Evolutionary conservation across 2,797 vertebrate species (phyloP).

Genomic region (Falco concolor): DNA sequence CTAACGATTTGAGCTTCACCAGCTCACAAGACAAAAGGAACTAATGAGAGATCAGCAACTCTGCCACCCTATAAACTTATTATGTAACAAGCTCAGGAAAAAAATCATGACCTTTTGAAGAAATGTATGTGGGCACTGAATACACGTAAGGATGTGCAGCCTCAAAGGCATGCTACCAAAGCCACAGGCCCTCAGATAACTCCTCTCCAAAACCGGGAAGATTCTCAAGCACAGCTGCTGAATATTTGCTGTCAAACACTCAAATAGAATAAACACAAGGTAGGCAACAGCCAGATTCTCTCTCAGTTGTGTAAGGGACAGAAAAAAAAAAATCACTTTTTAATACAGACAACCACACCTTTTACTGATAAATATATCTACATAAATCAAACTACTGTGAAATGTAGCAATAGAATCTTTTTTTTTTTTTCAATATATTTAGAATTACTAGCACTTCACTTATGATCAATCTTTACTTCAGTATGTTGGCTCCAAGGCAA

Average conservation of each 20-base stretch:
- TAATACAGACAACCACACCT: background rate
- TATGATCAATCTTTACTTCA: background rate
- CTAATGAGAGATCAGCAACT: background rate
- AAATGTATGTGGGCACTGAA: background rate
- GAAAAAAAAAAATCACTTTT: background rate
- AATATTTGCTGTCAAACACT: background rate
- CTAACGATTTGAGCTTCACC: background rate
- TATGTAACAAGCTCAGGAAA: background rate
- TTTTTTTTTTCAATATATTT: background rate
- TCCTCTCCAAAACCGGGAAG: background rate
- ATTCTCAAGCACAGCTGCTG: background rate
- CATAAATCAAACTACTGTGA: background rate
- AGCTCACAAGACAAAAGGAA: background rate
- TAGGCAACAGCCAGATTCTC: background rate
- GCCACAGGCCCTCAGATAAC: background rate
- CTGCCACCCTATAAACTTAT: background rate
- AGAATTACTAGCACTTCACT: background rate
- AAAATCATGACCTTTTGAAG: background rate
- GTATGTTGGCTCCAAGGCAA: background rate
- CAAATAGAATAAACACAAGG: background rate
- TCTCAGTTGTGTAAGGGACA: background rate
- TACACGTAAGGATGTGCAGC: background rate
- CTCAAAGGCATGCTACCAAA: background rate
- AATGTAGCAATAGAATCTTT: background rate
- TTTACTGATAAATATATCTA: background rate